A percentile compares a stretch with the other conserved stretches of the same genome.
These are phyloP conservation scores for Sphaerodactylus townsendi DNA, from an alignment of 2,113 vertebrate species.

Conservation along the genomic window DNA sequence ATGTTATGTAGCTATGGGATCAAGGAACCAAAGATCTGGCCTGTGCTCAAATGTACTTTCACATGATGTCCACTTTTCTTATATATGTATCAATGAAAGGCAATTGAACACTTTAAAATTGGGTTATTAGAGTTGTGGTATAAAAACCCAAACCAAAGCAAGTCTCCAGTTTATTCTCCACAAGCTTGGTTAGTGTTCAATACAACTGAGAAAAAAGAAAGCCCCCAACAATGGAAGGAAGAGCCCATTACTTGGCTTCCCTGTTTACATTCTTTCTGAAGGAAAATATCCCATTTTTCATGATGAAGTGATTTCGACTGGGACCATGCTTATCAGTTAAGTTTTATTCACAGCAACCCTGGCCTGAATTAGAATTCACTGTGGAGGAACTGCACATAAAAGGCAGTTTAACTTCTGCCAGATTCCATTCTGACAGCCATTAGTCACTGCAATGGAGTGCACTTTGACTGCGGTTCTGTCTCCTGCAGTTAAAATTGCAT, in stretches of 20 bases:
- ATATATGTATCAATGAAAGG: not conserved
- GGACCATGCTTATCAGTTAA: slow-evolving; percentile 9
- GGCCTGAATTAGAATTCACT: slow-evolving; percentile 6
- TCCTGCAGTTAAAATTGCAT: slow-evolving; percentile 10
- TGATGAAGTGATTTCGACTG: slow-evolving; percentile 1
- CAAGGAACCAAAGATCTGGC: not conserved
- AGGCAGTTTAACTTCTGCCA: slow-evolving; percentile 26
- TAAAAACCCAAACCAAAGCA: not conserved
- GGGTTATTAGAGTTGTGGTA: not conserved
- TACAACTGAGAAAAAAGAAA: not conserved
- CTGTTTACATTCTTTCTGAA: slow-evolving; percentile 1
- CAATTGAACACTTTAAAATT: not conserved
- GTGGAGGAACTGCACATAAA: slow-evolving; percentile 28
- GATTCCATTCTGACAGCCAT: slow-evolving; percentile 4
- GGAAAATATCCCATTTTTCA: slow-evolving; percentile 6
- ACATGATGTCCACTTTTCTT: not conserved
- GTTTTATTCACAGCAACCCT: slow-evolving; percentile 26
- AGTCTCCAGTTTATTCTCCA: not conserved
- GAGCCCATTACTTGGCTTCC: not conserved
- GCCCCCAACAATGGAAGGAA: not conserved
- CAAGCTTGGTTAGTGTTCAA: not conserved
- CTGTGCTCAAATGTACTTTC: not conserved
- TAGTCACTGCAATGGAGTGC: slow-evolving; percentile 2
- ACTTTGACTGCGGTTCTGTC: slow-evolving; percentile 12
- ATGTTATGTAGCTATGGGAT: no score